phyloP scores from a whole-genome alignment of 2,113 vertebrate genomes.

The Protomyctophum bolini region DNA sequence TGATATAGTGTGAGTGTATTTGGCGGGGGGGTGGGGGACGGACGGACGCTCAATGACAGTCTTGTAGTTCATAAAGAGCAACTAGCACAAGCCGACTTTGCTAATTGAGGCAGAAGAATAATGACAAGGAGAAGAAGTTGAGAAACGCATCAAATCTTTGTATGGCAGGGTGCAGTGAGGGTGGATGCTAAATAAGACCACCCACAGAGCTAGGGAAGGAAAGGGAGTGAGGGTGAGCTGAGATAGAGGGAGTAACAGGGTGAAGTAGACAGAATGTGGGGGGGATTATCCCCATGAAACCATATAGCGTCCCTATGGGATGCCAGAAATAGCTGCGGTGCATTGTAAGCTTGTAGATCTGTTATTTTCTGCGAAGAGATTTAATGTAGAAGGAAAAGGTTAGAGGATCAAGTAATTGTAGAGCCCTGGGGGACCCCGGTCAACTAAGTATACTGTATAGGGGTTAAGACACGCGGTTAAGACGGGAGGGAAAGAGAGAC shows the following conservation, averaged over 20 bases:
- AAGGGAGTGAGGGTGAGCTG: not conserved
- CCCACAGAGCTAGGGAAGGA: not conserved
- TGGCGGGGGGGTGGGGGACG: constrained; percentile 6
- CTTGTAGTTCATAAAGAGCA: constrained; percentile 70
- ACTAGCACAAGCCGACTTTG: constrained; percentile 67
- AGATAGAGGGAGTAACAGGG: not conserved
- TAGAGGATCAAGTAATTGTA: too few species aligned
- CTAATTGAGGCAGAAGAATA: constrained; percentile 66
- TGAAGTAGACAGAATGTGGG: too few species aligned
- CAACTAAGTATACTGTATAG: too few species aligned
- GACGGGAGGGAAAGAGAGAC: too few species aligned
- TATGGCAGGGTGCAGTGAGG: constrained; percentile 19
- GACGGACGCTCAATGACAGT: constrained; percentile 56
- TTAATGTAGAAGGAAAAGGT: too few species aligned
- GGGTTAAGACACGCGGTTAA: too few species aligned
- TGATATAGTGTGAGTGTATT: constrained; percentile 43
- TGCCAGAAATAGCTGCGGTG: too few species aligned
- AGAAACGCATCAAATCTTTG: constrained; percentile 31
- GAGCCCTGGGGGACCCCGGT: too few species aligned
- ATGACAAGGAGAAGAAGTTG: constrained; percentile 43
- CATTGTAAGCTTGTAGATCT: too few species aligned
- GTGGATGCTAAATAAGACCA: constrained; percentile 6
- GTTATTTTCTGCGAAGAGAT: too few species aligned
- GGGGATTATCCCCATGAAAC: too few species aligned
- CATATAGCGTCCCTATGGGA: too few species aligned